Percentiles rank a stretch among this genome's conserved stretches.
Evolutionary conservation across 1,140 invertebrate species (phyloP).

Genomic region (Achroia grisella): DNA sequence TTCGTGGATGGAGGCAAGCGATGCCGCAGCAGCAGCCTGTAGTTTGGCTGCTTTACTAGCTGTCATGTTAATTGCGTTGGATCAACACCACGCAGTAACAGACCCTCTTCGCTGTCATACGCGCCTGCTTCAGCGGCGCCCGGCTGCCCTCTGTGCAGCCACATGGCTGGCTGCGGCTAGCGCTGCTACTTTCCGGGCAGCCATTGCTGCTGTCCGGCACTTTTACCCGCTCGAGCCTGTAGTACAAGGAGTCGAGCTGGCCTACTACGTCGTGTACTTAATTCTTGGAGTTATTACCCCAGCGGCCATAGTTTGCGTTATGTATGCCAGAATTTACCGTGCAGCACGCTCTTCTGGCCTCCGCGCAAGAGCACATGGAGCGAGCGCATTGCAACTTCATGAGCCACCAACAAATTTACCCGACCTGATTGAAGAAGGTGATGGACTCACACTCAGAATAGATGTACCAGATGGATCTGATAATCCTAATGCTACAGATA

Average conservation of each 20-base stretch:
- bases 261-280: constrained; percentile 57
- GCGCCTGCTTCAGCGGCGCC: constrained; percentile 82
- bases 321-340: constrained; percentile 65
- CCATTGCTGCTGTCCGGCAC: constrained; percentile 38
- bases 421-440: constrained; percentile 54
- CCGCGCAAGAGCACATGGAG: constrained; percentile 51
- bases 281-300: constrained; percentile 46
- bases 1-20: constrained; percentile 51
- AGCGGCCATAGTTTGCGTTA: constrained; percentile 52
- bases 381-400: constrained; percentile 56
- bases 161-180: constrained; percentile 78
- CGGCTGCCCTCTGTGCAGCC: constrained; percentile 79
- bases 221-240: constrained; percentile 33
- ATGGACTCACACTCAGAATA: constrained; percentile 60
- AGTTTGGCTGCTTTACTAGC: constrained; percentile 73
- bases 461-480: constrained; percentile 50
- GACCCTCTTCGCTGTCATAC: constrained; percentile 89
- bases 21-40: constrained; percentile 53
- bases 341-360: constrained; percentile 60
- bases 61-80: constrained; percentile 87
- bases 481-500: constrained; percentile 19
- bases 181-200: constrained; percentile 67
- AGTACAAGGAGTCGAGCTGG: constrained; percentile 41
- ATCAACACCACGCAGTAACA: constrained; percentile 91
- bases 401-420: constrained; percentile 49